Evolutionary conservation across 1,140 invertebrate species (phyloP), one percentile per base, ranked within the genome.

Genomic region (Gryon sp.): DNA sequence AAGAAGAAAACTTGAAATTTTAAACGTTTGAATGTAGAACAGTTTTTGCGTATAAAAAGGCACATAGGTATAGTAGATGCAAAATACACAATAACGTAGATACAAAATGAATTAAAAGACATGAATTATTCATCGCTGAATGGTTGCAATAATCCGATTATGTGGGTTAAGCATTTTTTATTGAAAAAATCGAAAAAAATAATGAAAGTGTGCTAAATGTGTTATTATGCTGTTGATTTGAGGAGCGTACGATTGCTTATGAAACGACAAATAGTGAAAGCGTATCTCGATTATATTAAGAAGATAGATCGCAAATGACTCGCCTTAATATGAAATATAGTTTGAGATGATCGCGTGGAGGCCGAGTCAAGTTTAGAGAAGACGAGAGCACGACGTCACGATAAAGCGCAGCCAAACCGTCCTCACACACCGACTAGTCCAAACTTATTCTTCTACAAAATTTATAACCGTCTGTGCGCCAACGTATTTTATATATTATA

Each of bases 361-460:
- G 53, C 45, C 60, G 60, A 60, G 53, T 74, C 59, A 52, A 43
- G 32, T 74, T 74, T 59, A 18, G 45, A 57, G 46, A 30, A 74
- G 66, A 74, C n/a, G n/a, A 74, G 60, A 74, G 60, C 59, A 19
- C 48, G 57, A 63, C 57, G 50, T 36, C 46, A 73, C 60, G 69
- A 73, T 73, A 73, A 73, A 73, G 43, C 52, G 70, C 53, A 74
- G 70, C 62, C 70, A 66, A 66, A 28, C 30, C 62, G 62, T 74
- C 70, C n/a, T 74, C 60, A 66, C 70, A 66, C 62, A n/a, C 9
- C 60, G 60, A 59, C 52, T 16, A 74, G 45, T 53, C 36, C 62
- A 46, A 65, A 20, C 34, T 50, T 59, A 28, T 73, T 60, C 48
- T 70, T 65, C 50, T 18, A 59, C 45, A 38, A 66, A 60, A 74